Conservation (phyloP, 2,888 invertebrate genomes). For the Lacanobia oleracea region DNA sequence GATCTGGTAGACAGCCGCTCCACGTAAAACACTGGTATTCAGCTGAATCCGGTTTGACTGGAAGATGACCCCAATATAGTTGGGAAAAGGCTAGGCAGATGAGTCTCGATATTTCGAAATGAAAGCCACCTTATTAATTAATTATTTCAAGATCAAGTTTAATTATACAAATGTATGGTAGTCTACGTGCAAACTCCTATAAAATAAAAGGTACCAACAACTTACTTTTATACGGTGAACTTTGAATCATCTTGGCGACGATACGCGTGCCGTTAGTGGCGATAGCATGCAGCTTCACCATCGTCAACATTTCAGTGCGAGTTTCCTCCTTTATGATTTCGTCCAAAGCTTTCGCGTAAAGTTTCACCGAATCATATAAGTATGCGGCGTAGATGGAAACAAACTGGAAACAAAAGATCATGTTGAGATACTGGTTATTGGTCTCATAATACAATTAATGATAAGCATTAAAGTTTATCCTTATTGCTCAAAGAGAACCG, state of each 20-base stretch:
- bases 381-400: constrained; percentile 98
- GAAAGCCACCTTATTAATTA: background rate
- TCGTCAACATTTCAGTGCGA: constrained; percentile 87
- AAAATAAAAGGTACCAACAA: background rate
- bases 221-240: constrained; percentile 96
- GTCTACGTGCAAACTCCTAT: background rate
- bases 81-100: too few relatives aligned
- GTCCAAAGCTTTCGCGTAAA: constrained; percentile 97
- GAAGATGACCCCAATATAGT: too few relatives aligned
- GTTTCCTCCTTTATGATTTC: constrained; percentile 92
- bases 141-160: background rate
- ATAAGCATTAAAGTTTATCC: background rate
- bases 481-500: background rate
- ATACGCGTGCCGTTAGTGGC: constrained; percentile 96
- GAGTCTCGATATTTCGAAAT: background rate
- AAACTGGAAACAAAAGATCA: constrained; percentile 90
- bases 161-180: background rate
- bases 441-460: background rate
- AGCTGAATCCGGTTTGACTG: too few relatives aligned
- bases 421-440: constrained; percentile 11
- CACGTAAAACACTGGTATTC: too few relatives aligned
- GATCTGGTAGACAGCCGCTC: too few relatives aligned
- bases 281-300: constrained; percentile 92
- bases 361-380: constrained; percentile 97
- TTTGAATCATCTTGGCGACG: constrained; percentile 95